A percentile compares a stretch with the other conserved stretches of the same genome.
phyloP scores from a whole-genome alignment of 2,113 vertebrate species.

The Passer domesticus region DNA sequence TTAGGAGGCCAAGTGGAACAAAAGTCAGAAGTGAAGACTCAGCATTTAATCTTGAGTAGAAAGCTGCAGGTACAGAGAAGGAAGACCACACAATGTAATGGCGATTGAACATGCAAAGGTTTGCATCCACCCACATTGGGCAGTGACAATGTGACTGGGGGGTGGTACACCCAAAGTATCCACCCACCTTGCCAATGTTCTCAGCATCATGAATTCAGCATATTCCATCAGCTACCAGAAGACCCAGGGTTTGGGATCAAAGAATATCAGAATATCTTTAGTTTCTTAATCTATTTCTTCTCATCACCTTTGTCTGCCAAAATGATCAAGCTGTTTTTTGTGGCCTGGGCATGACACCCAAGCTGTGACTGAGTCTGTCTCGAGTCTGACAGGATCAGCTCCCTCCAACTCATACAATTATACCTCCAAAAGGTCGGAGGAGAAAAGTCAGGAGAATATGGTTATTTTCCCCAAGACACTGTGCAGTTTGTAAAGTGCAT shows the following conservation, averaged over 20 bases:
- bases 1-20: not conserved
- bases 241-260: not conserved
- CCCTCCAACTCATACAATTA: not conserved
- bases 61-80: not conserved
- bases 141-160: fast-evolving
- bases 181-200: not conserved
- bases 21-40: not conserved
- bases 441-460: not conserved
- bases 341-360: not conserved
- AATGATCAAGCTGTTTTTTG: not conserved
- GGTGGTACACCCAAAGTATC: not conserved
- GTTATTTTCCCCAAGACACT: not conserved
- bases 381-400: not conserved
- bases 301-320: not conserved
- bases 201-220: not conserved
- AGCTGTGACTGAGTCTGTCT: not conserved
- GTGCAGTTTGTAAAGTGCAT: not conserved
- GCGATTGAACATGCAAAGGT: not conserved
- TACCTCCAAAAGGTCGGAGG: not conserved
- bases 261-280: not conserved
- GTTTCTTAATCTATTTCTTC: not conserved
- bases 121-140: not conserved
- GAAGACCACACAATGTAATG: not conserved
- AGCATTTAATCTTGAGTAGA: not conserved
- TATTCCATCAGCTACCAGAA: not conserved